These are phyloP conservation scores for Paramuricea clavata DNA, from an alignment of 92 coral and sea anemone species.

Conservation along the genomic window DNA sequence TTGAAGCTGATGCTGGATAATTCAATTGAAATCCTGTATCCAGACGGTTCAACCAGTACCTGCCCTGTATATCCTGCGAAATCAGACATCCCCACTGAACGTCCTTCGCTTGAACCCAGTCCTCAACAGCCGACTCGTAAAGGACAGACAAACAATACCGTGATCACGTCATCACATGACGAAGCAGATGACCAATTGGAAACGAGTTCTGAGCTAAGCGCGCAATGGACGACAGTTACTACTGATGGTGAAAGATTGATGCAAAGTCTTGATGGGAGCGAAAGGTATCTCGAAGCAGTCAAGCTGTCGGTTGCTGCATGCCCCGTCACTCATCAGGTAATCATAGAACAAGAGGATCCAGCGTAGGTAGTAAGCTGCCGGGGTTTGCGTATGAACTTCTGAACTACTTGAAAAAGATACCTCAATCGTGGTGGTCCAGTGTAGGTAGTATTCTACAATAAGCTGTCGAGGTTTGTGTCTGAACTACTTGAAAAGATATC, in stretches of 20 bases:
- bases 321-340: conserved; percentile 87
- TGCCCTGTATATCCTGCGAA: conserved; percentile 79
- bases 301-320: conserved; percentile 86
- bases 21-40: conserved; percentile 86
- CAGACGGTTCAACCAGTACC: conserved; percentile 88
- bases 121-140: conserved; percentile 76
- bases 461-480: too few species aligned
- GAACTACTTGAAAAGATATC: too few species aligned
- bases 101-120: conserved; percentile 43
- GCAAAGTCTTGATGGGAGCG: conserved; percentile 77
- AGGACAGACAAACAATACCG: conserved; percentile 60
- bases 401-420: too few species aligned
- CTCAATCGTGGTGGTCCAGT: too few species aligned
- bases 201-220: conserved; percentile 70
- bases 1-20: conserved; percentile 81
- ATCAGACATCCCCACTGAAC: background rate
- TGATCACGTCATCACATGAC: conserved; percentile 71
- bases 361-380: too few species aligned
- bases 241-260: conserved; percentile 79
- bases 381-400: background rate
- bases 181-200: conserved; percentile 79
- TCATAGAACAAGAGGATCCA: too few species aligned
- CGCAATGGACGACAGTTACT: conserved; percentile 88
- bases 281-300: conserved; percentile 71
- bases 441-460: too few species aligned